phyloP scores from a whole-genome alignment of 2,888 invertebrate species.

The Leucophora obtusa region DNA sequence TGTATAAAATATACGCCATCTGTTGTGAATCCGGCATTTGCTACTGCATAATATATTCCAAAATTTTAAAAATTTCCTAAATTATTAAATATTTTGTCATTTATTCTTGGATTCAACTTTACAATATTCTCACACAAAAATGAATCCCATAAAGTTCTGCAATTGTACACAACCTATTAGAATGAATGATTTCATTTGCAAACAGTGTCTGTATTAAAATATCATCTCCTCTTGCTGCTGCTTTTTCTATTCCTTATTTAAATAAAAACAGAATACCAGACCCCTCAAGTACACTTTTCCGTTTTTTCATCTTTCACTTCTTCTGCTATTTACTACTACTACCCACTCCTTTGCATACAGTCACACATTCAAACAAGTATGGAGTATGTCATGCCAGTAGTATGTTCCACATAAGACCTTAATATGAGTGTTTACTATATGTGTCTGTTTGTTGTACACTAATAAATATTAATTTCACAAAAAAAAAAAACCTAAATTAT shows the following conservation, averaged over 20 bases:
- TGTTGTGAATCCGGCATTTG: too few relatives aligned
- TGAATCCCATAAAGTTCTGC: too few relatives aligned
- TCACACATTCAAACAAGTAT: constrained; percentile 9
- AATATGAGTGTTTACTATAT: constrained; percentile 6
- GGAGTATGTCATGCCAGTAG: constrained; percentile 17
- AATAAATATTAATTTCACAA: constrained; percentile 61
- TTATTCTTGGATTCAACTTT: too few relatives aligned
- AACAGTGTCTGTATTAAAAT: constrained; percentile 29
- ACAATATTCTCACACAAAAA: too few relatives aligned
- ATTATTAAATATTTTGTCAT: too few relatives aligned
- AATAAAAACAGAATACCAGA: constrained; percentile 42
- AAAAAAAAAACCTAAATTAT: constrained; percentile 31
- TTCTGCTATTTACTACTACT: background rate
- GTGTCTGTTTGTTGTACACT: constrained; percentile 52
- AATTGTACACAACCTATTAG: constrained; percentile 17
- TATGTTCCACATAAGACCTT: background rate
- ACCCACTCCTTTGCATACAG: constrained; percentile 1
- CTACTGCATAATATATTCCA: too few relatives aligned
- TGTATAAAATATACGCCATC: too few relatives aligned
- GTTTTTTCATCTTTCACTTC: constrained; percentile 1
- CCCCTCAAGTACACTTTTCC: constrained; percentile 3
- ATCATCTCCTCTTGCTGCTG: background rate
- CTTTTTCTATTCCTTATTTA: constrained; percentile 10
- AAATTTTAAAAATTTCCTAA: too few relatives aligned
- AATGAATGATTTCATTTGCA: constrained; percentile 57